Base-by-base conservation (phyloP, 2,797 vertebrate genomes). In the Gadopsis marmoratus region DNA sequence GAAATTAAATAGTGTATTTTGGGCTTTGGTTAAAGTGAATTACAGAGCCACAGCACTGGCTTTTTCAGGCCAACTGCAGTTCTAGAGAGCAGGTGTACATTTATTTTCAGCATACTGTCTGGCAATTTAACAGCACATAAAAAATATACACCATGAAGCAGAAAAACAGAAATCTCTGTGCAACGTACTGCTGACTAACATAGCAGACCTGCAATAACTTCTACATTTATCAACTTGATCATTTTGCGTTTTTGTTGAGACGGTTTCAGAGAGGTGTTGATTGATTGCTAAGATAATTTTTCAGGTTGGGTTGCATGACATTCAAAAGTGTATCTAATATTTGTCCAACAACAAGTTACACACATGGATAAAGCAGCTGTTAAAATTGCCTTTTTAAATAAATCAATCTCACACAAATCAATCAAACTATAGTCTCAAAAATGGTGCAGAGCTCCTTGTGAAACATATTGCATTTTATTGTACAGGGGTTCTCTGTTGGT, bases 11-110 rank as follows among this genome's bases (percentile, higher is more conserved):
- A 47, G 70, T 48, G 62, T 53, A 77, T 73, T 85, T 79, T 71
- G 66, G 68, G 74, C 43, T 72, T 77, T 86, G 74, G 77, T 85
- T 75, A 83, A 83, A 67, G 75, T 75, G 62, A 87, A 80, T 81
- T 76, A 78, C 3, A 70, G 61, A 75, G 56, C n/a, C 60, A 47
- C 33, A 21, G 23, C 2, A 2, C 4, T 63, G 69, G 47, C 16
- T 59, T 54, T 51, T 56, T 47, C 21, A 39, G 23, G 37, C 41
- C 56, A 59, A 48, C 21, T 63, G 51, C 31, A 43, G 31, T 29
- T 71, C 31, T 43, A 48, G 43, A 70, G 58, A 64, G 33, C n/a
- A 21, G 2, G 5, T 26, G 33, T 8, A 12, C 43, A 48, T 67
- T 71, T 26, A 53, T 37, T 78, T 47, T 66, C 54, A 71, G 9